Conservation (phyloP, 2,113 vertebrate species). For the Psammodynastes pulverulentus region DNA sequence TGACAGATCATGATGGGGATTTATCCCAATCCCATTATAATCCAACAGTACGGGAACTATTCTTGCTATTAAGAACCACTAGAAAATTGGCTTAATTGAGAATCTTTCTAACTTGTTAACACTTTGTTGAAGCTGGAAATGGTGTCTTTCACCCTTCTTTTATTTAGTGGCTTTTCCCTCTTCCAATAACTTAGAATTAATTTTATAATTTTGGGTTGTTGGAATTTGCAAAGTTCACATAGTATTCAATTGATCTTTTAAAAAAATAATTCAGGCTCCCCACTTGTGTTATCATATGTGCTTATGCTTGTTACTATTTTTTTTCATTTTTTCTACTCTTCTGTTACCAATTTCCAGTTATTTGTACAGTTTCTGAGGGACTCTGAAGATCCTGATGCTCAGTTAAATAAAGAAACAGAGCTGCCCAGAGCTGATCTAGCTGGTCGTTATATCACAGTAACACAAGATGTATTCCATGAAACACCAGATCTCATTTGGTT, state of each 20-base stretch:
- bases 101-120: not conserved
- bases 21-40: not conserved
- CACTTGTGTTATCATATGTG: not conserved
- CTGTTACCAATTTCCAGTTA: not conserved
- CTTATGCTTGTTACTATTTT: constrained; percentile 3
- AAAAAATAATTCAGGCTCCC: not conserved
- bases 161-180: not conserved
- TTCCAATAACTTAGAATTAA: not conserved
- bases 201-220: not conserved
- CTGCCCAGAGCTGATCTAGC: not conserved
- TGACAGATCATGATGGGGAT: not conserved
- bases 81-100: not conserved
- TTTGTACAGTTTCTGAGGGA: not conserved
- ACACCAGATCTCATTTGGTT: not conserved
- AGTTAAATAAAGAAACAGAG: not conserved
- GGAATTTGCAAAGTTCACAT: not conserved
- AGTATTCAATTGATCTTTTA: not conserved
- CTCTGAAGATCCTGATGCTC: not conserved
- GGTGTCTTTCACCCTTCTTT: too few relatives aligned
- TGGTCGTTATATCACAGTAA: not conserved
- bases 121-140: not conserved
- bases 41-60: not conserved
- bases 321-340: constrained; percentile 13
- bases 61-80: not conserved
- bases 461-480: not conserved